Evolutionary conservation across 2,888 invertebrate genomes (phyloP), one percentile per base, ranked within the genome.

Genomic region (Sarcophaga subvicina): DNA sequence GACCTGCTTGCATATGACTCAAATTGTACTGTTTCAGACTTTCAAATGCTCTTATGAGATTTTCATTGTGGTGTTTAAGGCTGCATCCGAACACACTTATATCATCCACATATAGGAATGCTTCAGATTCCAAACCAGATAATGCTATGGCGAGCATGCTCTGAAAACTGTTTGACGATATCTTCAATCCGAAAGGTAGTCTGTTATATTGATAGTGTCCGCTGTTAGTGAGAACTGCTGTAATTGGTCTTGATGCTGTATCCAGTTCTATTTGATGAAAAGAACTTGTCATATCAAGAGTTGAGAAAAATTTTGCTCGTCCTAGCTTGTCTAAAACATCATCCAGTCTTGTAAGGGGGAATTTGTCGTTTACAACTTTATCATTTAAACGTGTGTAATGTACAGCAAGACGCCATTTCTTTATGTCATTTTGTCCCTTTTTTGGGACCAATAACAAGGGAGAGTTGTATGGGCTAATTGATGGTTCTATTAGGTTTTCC

Each of bases 131-230:
- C n/a, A 79, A 22, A 4, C 70, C 71, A 64, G 45, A 37, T 25
- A 72, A 72, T 27, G 66, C 71, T 69, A 80, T 71, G 0, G 71
- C 72, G 12, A 80, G 10, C 64, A 80, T 80, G 5, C 71, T 63
- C n/a, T 80, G 71, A 37, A 80, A 71, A 59, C 79, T 64, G 20
- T 80, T 80, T 8, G 71, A 80, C 10, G 71, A 80, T 71, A 80
- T 80, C 37, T 80, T 79, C n/a, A 78, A 20, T 62, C 70, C 77
- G 20, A 77, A 77, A 12, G 67, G 70, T 62, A 70, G 14, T 17
- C 62, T 37, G 6, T 37, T 37, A 37, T 37, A 37, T 37, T 49
- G 49, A 49, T 49, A 49, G 14, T 49, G 49, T 49, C 49, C 49
- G 14, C 49, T 49, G 4, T 49, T 49, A 49, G 49, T 49, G 49